Evolutionary conservation across 2,888 invertebrate species (phyloP).

Genomic region (Lissocephala sabroskyi): DNA sequence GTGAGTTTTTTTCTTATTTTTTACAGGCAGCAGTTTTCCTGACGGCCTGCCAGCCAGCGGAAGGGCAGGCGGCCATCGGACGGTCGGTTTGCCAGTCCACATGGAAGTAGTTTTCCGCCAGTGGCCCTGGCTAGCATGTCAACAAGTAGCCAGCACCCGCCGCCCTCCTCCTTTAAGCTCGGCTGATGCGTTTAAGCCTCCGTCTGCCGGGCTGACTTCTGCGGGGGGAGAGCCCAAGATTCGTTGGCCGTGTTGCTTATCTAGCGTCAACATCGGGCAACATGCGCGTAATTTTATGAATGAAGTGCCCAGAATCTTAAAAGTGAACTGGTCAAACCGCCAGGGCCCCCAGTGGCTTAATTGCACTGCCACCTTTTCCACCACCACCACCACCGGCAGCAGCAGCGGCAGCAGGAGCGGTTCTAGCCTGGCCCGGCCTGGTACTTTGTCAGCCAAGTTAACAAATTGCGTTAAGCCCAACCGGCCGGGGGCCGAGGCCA

Average conservation of each 20-base stretch:
- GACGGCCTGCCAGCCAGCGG: conserved; percentile 27
- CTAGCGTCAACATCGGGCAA: conserved; percentile 57
- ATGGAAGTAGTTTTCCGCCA: conserved; percentile 49
- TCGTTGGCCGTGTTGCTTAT: conserved; percentile 34
- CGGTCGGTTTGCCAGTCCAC: conserved; percentile 31
- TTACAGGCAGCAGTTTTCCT: conserved; percentile 39
- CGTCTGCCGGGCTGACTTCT: conserved; percentile 4
- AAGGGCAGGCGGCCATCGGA: not conserved
- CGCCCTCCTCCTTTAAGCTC: conserved; percentile 42
- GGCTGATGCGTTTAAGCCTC: conserved; percentile 21
- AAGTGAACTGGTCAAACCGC: conserved; percentile 44
- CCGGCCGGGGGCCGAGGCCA: conserved; percentile 18
- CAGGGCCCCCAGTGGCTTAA: no score
- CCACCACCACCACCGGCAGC: conserved; percentile 12
- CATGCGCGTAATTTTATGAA: conserved; percentile 64
- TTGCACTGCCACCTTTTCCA: conserved; percentile 55
- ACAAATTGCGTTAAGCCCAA: conserved; percentile 57
- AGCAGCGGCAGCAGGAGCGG: no score
- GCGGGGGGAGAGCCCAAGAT: not conserved
- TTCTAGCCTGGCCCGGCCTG: no score
- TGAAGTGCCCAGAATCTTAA: conserved; percentile 44
- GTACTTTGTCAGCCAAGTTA: conserved; percentile 67
- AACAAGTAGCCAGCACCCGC: conserved; percentile 41
- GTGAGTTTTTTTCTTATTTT: conserved; percentile 45
- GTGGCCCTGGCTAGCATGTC: conserved; percentile 37